These are phyloP conservation scores for Achlya flavicornis DNA, from an alignment of 2,888 invertebrate genomes.

Conservation along the genomic window DNA sequence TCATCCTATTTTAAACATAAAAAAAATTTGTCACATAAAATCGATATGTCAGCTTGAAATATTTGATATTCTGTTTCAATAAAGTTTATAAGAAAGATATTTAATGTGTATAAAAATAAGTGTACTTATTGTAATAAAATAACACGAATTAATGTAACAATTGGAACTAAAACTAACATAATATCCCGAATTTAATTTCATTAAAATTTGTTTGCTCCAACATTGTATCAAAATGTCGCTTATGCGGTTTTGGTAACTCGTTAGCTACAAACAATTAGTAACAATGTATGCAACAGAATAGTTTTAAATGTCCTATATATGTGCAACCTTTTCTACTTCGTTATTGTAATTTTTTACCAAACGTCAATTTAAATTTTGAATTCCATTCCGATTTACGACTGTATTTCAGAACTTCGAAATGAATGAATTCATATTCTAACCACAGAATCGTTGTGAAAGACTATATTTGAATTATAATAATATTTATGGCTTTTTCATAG, in stretches of 20 bases:
- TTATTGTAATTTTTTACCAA: not conserved
- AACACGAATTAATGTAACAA: not conserved
- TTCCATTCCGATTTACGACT: not conserved
- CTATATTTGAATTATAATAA: no score
- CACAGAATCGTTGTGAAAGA: no score
- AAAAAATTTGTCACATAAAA: no score
- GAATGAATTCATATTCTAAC: no score
- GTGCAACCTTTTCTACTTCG: not conserved
- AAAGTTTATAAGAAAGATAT: no score
- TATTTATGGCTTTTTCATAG: no score
- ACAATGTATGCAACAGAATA: not conserved
- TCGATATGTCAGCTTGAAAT: no score
- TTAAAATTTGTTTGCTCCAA: not conserved
- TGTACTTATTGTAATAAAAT: no score
- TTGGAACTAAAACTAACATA: not conserved
- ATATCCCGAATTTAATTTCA: slow-evolving; percentile 3
- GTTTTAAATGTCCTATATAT: not conserved
- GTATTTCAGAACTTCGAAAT: no score
- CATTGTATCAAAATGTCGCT: slow-evolving; percentile 4
- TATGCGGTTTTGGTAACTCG: not conserved
- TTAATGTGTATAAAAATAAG: no score
- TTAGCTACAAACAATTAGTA: slow-evolving; percentile 1
- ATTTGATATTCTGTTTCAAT: no score
- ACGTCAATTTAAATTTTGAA: not conserved
- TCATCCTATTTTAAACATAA: no score